A percentile compares a stretch with the other conserved stretches of the same genome.
Conservation (phyloP, 2,113 vertebrate genomes). For the Lasiurus borealis region DNA sequence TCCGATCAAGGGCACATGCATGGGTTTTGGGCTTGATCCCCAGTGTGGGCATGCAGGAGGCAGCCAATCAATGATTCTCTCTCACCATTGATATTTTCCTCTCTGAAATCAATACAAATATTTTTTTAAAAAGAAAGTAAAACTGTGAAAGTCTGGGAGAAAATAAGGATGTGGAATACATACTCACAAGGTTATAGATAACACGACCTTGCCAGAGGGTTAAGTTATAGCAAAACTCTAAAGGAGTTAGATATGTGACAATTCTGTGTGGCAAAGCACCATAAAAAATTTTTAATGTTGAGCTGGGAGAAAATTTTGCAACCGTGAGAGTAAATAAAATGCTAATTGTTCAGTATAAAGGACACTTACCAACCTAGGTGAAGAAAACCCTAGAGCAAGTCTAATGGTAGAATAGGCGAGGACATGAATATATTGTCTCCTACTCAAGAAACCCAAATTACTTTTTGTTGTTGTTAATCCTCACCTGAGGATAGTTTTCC, state of each 20-base stretch:
- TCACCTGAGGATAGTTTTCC: too few species aligned
- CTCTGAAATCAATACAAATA: too few species aligned
- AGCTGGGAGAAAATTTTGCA: conserved; percentile 1
- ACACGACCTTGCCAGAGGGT: neutral
- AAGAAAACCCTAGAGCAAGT: neutral
- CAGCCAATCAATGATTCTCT: too few species aligned
- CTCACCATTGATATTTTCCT: too few species aligned
- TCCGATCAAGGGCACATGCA: too few species aligned
- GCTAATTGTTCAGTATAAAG: neutral
- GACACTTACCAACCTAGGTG: neutral
- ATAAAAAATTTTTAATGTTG: neutral
- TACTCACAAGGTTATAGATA: neutral
- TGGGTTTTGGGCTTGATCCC: too few species aligned
- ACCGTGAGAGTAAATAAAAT: neutral
- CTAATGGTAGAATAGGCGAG: neutral
- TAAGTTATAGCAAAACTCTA: neutral
- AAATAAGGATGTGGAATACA: neutral
- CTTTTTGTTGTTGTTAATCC: too few species aligned
- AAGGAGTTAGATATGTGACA: neutral
- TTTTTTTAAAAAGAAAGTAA: neutral
- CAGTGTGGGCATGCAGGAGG: too few species aligned
- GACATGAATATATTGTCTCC: neutral
- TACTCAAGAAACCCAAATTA: neutral
- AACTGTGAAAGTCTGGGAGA: neutral
- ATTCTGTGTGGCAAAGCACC: neutral